Percentiles rank a stretch among this genome's conserved stretches.
Conservation (phyloP, 2,113 vertebrate genomes). For the Ptychochromis oligacanthus region DNA sequence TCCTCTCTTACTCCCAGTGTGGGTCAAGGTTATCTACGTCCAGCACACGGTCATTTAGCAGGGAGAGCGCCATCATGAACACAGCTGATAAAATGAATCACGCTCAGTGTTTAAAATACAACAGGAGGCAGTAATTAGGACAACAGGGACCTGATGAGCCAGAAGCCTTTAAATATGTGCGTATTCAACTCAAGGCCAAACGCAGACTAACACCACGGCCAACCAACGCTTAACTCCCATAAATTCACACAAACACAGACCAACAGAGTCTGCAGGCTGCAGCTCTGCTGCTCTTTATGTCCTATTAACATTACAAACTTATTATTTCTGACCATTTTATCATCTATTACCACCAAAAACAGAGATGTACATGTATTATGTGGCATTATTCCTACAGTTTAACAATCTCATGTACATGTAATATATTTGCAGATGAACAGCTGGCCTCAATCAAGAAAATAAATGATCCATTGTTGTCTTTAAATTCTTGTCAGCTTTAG, state of each 20-base stretch:
- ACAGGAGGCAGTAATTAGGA: slow-evolving; percentile 29
- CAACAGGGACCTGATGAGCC: slow-evolving; percentile 22
- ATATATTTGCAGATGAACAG: not conserved
- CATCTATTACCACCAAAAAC: not conserved
- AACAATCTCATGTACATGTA: not conserved
- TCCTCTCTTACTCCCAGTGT: not conserved
- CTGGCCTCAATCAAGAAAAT: too few species aligned
- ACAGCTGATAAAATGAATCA: not conserved
- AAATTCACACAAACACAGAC: not conserved
- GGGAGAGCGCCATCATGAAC: not conserved
- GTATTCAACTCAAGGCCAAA: slow-evolving; percentile 25
- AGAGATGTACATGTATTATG: not conserved
- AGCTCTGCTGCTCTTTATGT: not conserved
- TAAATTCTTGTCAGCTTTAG: not conserved
- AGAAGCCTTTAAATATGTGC: not conserved
- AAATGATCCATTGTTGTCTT: not conserved
- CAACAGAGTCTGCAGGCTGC: not conserved
- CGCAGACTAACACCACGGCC: not conserved
- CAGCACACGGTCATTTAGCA: not conserved
- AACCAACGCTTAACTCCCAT: not conserved
- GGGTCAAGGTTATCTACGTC: slow-evolving; percentile 38
- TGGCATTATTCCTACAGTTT: not conserved
- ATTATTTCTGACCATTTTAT: not conserved
- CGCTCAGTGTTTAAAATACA: slow-evolving; percentile 12
- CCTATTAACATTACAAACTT: not conserved